phyloP scores from a whole-genome alignment of 2,888 invertebrate species.

The Apotomis capreana region DNA sequence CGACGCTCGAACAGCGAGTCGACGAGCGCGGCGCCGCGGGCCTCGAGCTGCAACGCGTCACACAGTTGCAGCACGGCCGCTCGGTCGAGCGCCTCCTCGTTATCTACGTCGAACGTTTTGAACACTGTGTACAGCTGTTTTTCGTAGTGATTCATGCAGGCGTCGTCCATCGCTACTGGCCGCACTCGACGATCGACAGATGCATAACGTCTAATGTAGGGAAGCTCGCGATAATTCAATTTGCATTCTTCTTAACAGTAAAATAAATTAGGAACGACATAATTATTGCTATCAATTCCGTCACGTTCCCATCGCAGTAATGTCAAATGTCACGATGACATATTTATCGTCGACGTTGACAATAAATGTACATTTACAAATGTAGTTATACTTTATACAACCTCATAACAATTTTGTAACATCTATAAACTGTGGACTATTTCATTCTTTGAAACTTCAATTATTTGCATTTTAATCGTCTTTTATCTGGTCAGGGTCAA shows the following conservation, averaged over 20 bases:
- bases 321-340: slow-evolving; percentile 22
- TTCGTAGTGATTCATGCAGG: slow-evolving; percentile 88
- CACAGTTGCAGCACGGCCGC: slow-evolving; percentile 87
- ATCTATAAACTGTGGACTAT: neutral
- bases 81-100: slow-evolving; percentile 86
- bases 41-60: slow-evolving; percentile 90
- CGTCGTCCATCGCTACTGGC: slow-evolving; percentile 64
- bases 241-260: slow-evolving; percentile 33
- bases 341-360: slow-evolving; percentile 21
- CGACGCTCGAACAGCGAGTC: slow-evolving; percentile 82
- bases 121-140: slow-evolving; percentile 91
- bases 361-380: neutral
- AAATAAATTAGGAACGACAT: slow-evolving; percentile 33
- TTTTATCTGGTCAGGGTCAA: slow-evolving; percentile 15
- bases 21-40: slow-evolving; percentile 85
- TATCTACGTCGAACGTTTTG: slow-evolving; percentile 89
- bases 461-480: neutral
- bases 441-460: neutral
- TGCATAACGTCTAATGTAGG: slow-evolving; percentile 9
- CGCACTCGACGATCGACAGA: slow-evolving; percentile 30
- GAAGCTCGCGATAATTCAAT: slow-evolving; percentile 31
- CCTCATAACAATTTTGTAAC: neutral
- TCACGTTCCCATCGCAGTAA: slow-evolving; percentile 33
- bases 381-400: neutral
- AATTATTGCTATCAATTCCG: slow-evolving; percentile 35